phyloP scores from a whole-genome alignment of 2,113 vertebrate species.

The Apteryx owenii region DNA sequence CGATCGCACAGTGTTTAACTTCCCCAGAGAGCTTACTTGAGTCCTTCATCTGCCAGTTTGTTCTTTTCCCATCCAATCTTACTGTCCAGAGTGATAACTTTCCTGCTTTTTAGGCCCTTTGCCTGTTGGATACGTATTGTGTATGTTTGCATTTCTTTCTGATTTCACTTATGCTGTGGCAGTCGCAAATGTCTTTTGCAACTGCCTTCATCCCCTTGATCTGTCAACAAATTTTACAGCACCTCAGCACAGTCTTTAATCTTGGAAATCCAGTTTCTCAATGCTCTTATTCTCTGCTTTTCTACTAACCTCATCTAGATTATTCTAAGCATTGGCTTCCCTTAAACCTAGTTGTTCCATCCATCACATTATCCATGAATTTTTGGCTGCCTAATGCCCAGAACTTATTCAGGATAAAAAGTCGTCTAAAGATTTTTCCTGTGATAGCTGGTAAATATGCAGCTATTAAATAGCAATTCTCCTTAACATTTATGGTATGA shows the following conservation, averaged over 20 bases:
- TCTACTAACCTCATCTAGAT: neutral
- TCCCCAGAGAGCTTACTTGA: neutral
- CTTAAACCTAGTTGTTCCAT: rapidly evolving
- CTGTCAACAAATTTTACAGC: neutral
- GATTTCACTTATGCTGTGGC: neutral
- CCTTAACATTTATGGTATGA: neutral
- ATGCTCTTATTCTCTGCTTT: neutral
- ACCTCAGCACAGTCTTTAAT: neutral
- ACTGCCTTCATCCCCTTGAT: neutral
- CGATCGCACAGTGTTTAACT: neutral
- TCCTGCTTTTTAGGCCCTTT: rapidly evolving
- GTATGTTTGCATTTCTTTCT: neutral
- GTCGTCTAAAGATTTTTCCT: neutral
- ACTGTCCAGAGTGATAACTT: neutral
- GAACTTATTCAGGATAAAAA: neutral
- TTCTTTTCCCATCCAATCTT: neutral
- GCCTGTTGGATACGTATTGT: neutral
- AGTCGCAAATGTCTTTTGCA: neutral
- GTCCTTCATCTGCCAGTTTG: neutral
- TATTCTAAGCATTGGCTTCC: neutral
- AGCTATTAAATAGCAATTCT: neutral
- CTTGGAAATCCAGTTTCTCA: neutral
- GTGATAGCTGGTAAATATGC: neutral
- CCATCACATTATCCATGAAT: neutral
- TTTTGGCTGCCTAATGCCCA: neutral